Evolutionary conservation across 2,113 vertebrate genomes (phyloP), one percentile per base, ranked within the genome.

Genomic region (Raja brachyura): DNA sequence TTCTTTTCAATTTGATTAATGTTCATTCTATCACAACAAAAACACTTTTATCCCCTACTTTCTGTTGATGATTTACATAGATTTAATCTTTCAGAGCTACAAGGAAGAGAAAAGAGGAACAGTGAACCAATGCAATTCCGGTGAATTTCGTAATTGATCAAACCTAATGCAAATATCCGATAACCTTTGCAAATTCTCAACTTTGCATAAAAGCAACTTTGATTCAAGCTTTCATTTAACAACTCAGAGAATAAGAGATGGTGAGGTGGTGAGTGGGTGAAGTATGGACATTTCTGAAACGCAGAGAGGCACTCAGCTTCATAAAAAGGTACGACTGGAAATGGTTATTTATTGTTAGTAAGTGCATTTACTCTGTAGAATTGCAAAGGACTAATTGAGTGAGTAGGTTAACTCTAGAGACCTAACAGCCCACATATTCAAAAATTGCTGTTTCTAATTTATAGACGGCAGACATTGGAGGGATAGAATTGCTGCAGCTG

Each of bases 181-280:
- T 33, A 76, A 77, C n/a, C 28, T 83, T 22, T 83, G 79, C 48
- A 83, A 83, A 83, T 83, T 56, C 48, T 83, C 79, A 83, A 56
- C 20, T 83, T 83, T 59, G 48, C 79, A 83, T 83, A 83, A 83
- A 83, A 83, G 10, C 2, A 83, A 3, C 56, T 18, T 25, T 22
- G 48, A 22, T 22, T 54, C 18, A 54, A 22, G 7, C 77, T 14
- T 79, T 14, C 31, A 79, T 5, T 83, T 56, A 48, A 83, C 20
- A 83, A 56, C 20, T 83, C 54, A 11, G 6, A 18, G 16, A 83
- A 56, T 83, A 11, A 25, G 48, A 83, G 79, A 25, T 83, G 22
- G 8, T 28, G 79, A 83, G 79, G 79, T 3, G 48, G 79, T 56
- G 48, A 54, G 54, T 83, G 79, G 20, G 22, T 81, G 39, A 54